Conservation (phyloP, 2,113 vertebrate species). For the Aix galericulata region DNA sequence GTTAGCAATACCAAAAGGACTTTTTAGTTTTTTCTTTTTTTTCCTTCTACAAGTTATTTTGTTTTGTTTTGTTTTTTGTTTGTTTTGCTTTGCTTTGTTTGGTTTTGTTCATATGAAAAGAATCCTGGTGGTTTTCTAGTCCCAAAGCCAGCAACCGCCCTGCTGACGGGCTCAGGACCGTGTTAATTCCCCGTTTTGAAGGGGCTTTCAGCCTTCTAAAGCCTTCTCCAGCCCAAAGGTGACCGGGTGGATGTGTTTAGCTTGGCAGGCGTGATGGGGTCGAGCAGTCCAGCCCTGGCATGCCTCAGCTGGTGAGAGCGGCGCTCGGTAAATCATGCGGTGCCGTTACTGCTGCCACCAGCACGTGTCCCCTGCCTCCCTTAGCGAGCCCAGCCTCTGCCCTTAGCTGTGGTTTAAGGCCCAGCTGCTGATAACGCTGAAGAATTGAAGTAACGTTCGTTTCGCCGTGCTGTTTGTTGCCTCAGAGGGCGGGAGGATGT, state of each 20-base stretch:
- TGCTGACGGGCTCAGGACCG: not conserved
- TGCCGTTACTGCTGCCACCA: not conserved
- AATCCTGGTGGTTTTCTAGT: not conserved
- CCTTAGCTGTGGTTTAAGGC: not conserved
- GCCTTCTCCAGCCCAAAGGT: not conserved
- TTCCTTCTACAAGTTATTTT: not conserved
- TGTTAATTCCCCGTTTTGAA: not conserved
- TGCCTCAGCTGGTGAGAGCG: not conserved
- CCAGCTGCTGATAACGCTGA: not conserved
- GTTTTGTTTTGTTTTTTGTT: too few relatives aligned
- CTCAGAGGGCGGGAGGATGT: not conserved
- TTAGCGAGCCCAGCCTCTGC: not conserved
- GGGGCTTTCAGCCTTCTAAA: not conserved
- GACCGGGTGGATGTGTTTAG: not conserved
- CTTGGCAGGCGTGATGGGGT: not conserved
- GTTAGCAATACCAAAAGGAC: not conserved
- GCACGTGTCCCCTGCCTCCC: not conserved
- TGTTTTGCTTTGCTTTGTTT: too few relatives aligned
- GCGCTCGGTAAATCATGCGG: not conserved
- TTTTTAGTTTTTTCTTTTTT: too few relatives aligned
- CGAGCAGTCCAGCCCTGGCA: rapidly evolving
- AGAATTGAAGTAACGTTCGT: rapidly evolving
- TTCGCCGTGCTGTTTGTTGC: not conserved
- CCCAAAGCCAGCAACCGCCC: not conserved
- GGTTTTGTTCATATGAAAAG: not conserved